These are phyloP conservation scores for Perca fluviatilis DNA, from an alignment of 2,113 vertebrate species.

Conservation along the genomic window DNA sequence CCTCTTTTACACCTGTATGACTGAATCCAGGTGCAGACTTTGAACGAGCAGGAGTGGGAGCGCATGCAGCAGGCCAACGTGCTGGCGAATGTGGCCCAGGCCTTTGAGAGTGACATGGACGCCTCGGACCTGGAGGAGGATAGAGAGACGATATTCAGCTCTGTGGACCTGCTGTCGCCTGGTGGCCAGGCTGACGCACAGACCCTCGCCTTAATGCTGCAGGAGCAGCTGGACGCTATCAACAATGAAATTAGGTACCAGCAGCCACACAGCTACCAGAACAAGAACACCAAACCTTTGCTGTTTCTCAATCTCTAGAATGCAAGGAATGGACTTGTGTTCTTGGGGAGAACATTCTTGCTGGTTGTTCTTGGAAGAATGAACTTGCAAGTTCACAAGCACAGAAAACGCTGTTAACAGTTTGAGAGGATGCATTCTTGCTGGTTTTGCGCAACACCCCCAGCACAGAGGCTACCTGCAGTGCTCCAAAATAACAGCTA, in stretches of 20 bases:
- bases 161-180: slow-evolving; percentile 94
- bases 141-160: slow-evolving; percentile 92
- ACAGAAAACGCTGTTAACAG: no score
- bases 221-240: slow-evolving; percentile 98
- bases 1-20: neutral
- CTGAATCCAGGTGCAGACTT: slow-evolving; percentile 91
- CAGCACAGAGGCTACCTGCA: no score
- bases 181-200: slow-evolving; percentile 96
- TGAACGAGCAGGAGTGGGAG: slow-evolving; percentile 99
- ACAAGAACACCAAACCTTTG: neutral
- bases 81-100: slow-evolving; percentile 95
- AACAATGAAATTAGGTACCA: slow-evolving; percentile 97
- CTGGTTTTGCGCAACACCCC: no score
- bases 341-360: no score
- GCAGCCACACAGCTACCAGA: neutral
- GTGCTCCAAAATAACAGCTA: no score
- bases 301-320: no score
- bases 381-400: no score
- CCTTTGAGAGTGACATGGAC: slow-evolving; percentile 95
- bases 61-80: slow-evolving; percentile 97
- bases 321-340: no score
- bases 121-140: slow-evolving; percentile 94
- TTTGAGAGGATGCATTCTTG: no score
- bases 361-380: no score
- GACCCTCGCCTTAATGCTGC: slow-evolving; percentile 96